phyloP scores from a whole-genome alignment of 1,140 invertebrate species.

The Zaprionus camerounensis region DNA sequence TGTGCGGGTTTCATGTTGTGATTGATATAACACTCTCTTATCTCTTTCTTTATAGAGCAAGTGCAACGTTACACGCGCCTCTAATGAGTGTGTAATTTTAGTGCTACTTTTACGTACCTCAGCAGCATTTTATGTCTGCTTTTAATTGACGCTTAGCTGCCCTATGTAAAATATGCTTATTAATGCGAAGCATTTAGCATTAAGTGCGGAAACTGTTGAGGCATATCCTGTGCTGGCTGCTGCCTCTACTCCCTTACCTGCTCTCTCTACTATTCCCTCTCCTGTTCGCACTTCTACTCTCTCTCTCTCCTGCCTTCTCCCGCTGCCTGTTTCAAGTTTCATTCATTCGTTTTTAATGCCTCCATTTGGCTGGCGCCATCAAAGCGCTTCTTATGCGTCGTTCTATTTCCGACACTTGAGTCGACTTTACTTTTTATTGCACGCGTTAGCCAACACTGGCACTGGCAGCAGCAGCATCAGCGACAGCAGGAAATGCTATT shows the following conservation, averaged over 20 bases:
- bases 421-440: conserved; percentile 13
- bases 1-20: background rate
- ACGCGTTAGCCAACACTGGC: conserved; percentile 3
- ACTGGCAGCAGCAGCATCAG: background rate
- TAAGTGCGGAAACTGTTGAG: background rate
- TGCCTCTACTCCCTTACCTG: background rate
- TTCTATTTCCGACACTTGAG: conserved; percentile 5
- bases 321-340: conserved; percentile 1
- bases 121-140: background rate
- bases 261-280: background rate
- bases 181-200: conserved; percentile 1
- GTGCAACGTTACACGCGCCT: background rate
- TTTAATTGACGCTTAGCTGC: conserved; percentile 7
- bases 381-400: conserved; percentile 3
- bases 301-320: background rate
- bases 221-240: conserved; percentile 1
- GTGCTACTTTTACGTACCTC: background rate
- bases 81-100: conserved; percentile 4
- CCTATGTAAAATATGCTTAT: conserved; percentile 2
- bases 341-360: conserved; percentile 18
- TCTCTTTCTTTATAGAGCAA: background rate
- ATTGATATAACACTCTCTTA: conserved; percentile 1
- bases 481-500: conserved; percentile 11
- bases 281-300: background rate
- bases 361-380: conserved; percentile 23